Evolutionary conservation across 2,888 invertebrate species (phyloP).

Genomic region (Baccha elongata): DNA sequence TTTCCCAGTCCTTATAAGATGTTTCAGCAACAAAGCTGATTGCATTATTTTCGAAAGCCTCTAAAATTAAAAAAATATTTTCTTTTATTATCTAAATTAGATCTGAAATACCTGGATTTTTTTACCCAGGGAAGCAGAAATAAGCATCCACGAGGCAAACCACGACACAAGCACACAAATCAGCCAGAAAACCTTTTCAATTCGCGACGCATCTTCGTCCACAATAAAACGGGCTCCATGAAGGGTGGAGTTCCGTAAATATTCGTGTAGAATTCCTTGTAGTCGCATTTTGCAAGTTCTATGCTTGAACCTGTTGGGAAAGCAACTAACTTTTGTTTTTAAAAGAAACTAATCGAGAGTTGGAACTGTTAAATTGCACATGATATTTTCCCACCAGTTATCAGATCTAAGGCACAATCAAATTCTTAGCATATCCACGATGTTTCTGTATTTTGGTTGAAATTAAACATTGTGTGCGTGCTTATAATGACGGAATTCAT

Average conservation of each 20-base stretch:
- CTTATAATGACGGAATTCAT: too few relatives aligned
- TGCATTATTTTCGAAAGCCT: constrained; percentile 86
- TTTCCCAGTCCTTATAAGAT: constrained; percentile 88
- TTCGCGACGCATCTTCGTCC: constrained; percentile 84
- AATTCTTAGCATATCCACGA: too few relatives aligned
- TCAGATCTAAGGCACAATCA: background rate
- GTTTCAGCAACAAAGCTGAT: constrained; percentile 91
- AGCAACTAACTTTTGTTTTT: too few relatives aligned
- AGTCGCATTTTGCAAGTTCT: constrained; percentile 74
- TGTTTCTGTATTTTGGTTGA: too few relatives aligned
- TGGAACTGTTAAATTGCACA: background rate
- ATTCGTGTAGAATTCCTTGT: constrained; percentile 83
- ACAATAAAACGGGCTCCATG: constrained; percentile 89
- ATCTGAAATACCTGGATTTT: too few relatives aligned
- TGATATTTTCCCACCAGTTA: constrained; percentile 14
- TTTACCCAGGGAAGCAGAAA: constrained; percentile 84
- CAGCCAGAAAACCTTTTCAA: constrained; percentile 87
- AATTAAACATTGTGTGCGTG: too few relatives aligned
- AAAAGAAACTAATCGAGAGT: background rate
- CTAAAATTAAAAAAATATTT: constrained; percentile 66
- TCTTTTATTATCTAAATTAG: background rate
- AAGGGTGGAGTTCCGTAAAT: constrained; percentile 86
- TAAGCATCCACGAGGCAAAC: constrained; percentile 87
- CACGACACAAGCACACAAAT: constrained; percentile 86
- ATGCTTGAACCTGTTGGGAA: background rate